Percentiles rank a stretch among this genome's conserved stretches.
These are phyloP conservation scores for Rhinoderma darwinii DNA, from an alignment of 2,113 vertebrate species.

Conservation along the genomic window DNA sequence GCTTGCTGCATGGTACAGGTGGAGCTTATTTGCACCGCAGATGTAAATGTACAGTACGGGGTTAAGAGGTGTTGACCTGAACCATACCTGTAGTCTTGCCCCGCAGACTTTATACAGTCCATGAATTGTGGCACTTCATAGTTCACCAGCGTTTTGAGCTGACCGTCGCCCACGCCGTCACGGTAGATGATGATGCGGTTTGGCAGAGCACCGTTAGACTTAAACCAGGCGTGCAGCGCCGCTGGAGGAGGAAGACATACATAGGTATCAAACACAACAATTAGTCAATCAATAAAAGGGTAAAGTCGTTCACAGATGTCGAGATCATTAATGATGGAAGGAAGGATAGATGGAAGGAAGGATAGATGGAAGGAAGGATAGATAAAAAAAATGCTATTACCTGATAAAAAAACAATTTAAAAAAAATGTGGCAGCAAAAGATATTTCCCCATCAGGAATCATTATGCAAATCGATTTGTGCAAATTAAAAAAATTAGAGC, in stretches of 20 bases:
- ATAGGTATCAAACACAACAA: not conserved
- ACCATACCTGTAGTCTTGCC: slow-evolving; percentile 82
- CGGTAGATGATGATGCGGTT: slow-evolving; percentile 90
- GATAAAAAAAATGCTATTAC: too few species aligned
- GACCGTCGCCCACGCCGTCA: slow-evolving; percentile 94
- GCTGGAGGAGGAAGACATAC: slow-evolving; percentile 66
- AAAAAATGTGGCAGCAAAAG: too few species aligned
- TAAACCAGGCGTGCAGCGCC: slow-evolving; percentile 82
- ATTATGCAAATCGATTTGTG: too few species aligned
- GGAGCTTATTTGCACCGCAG: too few species aligned
- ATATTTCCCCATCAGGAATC: too few species aligned
- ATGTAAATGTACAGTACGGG: too few species aligned
- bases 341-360: too few species aligned
- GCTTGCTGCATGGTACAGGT: too few species aligned
- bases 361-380: too few species aligned
- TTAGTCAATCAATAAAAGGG: not conserved
- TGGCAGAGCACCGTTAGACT: slow-evolving; percentile 82
- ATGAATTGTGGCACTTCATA: slow-evolving; percentile 90
- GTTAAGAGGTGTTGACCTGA: too few species aligned
- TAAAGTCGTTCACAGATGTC: not conserved
- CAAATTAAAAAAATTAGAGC: not conserved
- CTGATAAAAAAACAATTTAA: too few species aligned
- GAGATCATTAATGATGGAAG: too few species aligned
- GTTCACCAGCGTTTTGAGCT: slow-evolving; percentile 84
- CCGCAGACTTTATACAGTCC: slow-evolving; percentile 83